Percentiles rank a stretch among this genome's conserved stretches.
These are phyloP conservation scores for Saccostrea cuccullata DNA, from an alignment of 1,140 invertebrate genomes.

Conservation along the genomic window DNA sequence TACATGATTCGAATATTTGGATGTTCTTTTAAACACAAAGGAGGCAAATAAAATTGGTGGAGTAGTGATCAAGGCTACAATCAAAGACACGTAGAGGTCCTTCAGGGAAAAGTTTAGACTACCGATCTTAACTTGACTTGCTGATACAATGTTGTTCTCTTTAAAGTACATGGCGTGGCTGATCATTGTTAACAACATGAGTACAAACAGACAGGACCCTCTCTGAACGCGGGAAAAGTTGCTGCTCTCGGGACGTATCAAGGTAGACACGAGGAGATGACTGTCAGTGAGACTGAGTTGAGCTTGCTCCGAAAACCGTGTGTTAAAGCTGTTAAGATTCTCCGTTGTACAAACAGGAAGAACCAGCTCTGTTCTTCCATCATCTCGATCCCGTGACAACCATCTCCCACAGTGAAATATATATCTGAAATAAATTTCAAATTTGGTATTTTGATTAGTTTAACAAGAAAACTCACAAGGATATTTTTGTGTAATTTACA, in stretches of 20 bases:
- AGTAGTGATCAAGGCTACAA: slow-evolving; percentile 55
- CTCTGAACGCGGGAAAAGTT: slow-evolving; percentile 79
- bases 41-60: slow-evolving; percentile 58
- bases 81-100: slow-evolving; percentile 59
- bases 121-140: slow-evolving; percentile 51
- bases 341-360: slow-evolving; percentile 68
- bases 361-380: slow-evolving; percentile 72
- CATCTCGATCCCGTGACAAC: slow-evolving; percentile 74
- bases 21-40: slow-evolving; percentile 59
- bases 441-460: no score
- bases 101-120: slow-evolving; percentile 57
- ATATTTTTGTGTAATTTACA: not conserved
- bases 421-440: slow-evolving; percentile 62
- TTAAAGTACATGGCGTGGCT: slow-evolving; percentile 78
- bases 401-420: slow-evolving; percentile 74
- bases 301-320: slow-evolving; percentile 76
- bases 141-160: slow-evolving; percentile 16
- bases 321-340: slow-evolving; percentile 74
- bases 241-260: slow-evolving; percentile 77
- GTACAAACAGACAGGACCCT: slow-evolving; percentile 76
- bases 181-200: slow-evolving; percentile 79
- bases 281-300: slow-evolving; percentile 77
- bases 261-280: slow-evolving; percentile 80
- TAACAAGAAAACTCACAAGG: not conserved
- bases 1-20: slow-evolving; percentile 13